These are phyloP conservation scores for Engystomops pustulosus DNA, from an alignment of 2,113 vertebrate genomes.

Conservation along the genomic window DNA sequence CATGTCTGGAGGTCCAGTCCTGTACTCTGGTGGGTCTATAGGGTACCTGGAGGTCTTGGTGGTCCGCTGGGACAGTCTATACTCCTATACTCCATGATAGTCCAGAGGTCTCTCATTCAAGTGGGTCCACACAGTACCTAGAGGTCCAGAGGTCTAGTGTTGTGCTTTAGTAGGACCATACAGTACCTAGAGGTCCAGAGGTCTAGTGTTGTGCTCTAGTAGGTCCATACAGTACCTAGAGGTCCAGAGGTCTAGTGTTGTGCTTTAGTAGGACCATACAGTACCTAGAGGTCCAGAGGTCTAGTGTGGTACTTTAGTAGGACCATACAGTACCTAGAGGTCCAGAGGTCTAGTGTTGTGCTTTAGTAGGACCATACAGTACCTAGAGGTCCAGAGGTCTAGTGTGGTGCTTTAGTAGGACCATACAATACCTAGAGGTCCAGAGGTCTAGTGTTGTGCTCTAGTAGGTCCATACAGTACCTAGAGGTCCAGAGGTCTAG, in stretches of 20 bases:
- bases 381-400: no score
- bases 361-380: background rate
- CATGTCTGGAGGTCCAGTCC: no score
- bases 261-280: background rate
- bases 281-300: background rate
- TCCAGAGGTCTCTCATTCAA: no score
- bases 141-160: no score
- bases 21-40: no score
- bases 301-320: background rate
- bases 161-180: background rate
- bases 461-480: background rate
- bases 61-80: no score
- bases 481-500: background rate
- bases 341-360: background rate
- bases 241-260: background rate
- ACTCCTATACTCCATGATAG: no score
- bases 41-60: no score
- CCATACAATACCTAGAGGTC: background rate
- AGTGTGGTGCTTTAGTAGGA: background rate
- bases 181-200: background rate
- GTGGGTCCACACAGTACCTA: no score
- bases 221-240: background rate
- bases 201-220: background rate
- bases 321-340: background rate
- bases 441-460: background rate